These are phyloP conservation scores for Peromyscus polionotus DNA, from an alignment of 2,113 vertebrate species.

Conservation along the genomic window DNA sequence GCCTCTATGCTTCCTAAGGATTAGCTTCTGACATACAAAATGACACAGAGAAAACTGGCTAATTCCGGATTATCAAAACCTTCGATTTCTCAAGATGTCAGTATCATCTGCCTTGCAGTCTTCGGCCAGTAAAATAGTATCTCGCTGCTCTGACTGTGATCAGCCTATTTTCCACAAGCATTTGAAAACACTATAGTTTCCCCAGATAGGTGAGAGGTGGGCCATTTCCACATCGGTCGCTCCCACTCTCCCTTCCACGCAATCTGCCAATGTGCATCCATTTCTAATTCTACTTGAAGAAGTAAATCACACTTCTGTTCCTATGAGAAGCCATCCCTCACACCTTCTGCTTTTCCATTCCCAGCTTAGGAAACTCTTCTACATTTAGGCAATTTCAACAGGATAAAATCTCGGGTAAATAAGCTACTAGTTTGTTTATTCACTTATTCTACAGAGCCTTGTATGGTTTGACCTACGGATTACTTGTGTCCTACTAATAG, in stretches of 20 bases:
- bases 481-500: background rate
- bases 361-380: background rate
- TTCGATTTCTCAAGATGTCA: constrained; percentile 19
- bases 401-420: background rate
- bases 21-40: background rate
- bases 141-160: background rate
- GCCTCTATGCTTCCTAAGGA: background rate
- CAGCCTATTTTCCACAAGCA: constrained; percentile 1
- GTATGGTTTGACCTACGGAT: background rate
- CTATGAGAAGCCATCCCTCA: background rate
- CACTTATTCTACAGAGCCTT: background rate
- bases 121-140: background rate
- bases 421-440: background rate
- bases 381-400: background rate
- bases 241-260: background rate
- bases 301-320: constrained; percentile 4
- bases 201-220: background rate
- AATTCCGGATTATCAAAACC: background rate
- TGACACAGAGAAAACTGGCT: background rate
- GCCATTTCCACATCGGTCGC: background rate
- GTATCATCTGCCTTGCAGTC: background rate
- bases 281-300: constrained; percentile 25
- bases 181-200: background rate
- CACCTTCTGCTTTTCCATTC: background rate
- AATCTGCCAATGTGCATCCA: background rate